Evolutionary conservation across 2,888 invertebrate species (phyloP).

Genomic region (Microdon myrmicae): DNA sequence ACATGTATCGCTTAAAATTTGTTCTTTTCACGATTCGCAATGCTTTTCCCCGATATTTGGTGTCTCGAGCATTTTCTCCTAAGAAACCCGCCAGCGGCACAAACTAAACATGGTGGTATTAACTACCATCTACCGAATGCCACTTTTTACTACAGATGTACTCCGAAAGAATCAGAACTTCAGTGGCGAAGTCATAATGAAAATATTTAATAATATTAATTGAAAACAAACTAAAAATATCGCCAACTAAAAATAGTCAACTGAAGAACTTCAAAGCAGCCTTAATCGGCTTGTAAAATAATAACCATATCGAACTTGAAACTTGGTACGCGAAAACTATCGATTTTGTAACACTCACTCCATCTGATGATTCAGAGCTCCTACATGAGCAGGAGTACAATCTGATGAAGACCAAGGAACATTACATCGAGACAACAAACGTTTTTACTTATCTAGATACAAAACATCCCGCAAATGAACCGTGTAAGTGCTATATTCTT

Average conservation of each 20-base stretch:
- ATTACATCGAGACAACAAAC: slow-evolving; percentile 71
- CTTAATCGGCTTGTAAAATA: slow-evolving; percentile 12
- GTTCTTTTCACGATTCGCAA: too few relatives aligned
- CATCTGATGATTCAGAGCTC: neutral
- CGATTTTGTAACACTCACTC: neutral
- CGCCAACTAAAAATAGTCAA: slow-evolving; percentile 20
- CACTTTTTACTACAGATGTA: slow-evolving; percentile 69
- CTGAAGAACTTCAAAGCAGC: neutral
- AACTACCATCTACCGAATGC: too few relatives aligned
- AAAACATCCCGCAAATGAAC: slow-evolving; percentile 37
- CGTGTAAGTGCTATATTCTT: slow-evolving; percentile 18
- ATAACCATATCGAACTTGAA: neutral
- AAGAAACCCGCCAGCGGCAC: too few relatives aligned
- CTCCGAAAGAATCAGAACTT: slow-evolving; percentile 59
- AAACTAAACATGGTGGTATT: neutral
- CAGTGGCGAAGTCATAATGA: slow-evolving; percentile 67
- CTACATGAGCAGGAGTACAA: slow-evolving; percentile 59
- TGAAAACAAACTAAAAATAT: slow-evolving; percentile 68
- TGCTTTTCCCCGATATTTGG: too few relatives aligned
- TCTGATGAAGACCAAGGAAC: slow-evolving; percentile 69
- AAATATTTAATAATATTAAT: slow-evolving; percentile 67
- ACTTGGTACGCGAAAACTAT: slow-evolving; percentile 22
- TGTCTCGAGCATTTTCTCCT: too few relatives aligned
- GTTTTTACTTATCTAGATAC: slow-evolving; percentile 72
- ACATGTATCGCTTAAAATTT: too few relatives aligned